Evolutionary conservation across 2,113 vertebrate genomes (phyloP), one percentile per base, ranked within the genome.

Genomic region (Chionomys nivalis): DNA sequence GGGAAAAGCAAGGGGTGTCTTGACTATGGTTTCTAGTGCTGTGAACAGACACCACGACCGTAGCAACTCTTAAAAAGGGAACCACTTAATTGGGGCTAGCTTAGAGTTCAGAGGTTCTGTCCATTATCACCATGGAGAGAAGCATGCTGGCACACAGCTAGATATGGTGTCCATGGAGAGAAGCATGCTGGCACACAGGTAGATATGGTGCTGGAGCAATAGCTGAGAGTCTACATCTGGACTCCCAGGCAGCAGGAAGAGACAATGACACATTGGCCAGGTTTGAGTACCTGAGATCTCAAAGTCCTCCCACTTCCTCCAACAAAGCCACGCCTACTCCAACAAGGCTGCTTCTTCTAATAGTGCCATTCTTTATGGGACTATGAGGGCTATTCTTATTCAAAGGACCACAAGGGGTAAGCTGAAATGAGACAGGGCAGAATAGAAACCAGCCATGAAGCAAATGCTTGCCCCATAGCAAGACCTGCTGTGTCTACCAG

Each of bases 381-480:
- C 70, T 70, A 17, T n/a, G 68, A 36, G 68, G 68, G 16, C 33
- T 14, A n/a, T 7, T n/a, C n/a, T 70, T 70, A 70, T 39, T 72
- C 70, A 39, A 19, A 39, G 8, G 36, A 23, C 8, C 70, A 72
- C 70, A 72, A 39, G 8, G 13, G 23, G 8, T 17, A 17, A 36
- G 19, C 21, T 11, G 12, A 23, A 66, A 79, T 72, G 24, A 4
- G 3, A 17, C 2, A 4, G 12, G 58, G 39, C 73, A 10, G 16
- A 39, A 4, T 1, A 2, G 26, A 28, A 44, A 44, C 39, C 0
- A 0, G 11, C 7, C 8, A 0, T 0, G 17, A 7, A 36, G 55
- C 21, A 42, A 11, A 39, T 2, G 7, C 16, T 42, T 6, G 8
- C 33, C 26, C 0, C 0, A 6, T 24, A 23, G 17, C 9, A 5